phyloP scores from a whole-genome alignment of 2,113 vertebrate genomes.

The Macaca nemestrina region DNA sequence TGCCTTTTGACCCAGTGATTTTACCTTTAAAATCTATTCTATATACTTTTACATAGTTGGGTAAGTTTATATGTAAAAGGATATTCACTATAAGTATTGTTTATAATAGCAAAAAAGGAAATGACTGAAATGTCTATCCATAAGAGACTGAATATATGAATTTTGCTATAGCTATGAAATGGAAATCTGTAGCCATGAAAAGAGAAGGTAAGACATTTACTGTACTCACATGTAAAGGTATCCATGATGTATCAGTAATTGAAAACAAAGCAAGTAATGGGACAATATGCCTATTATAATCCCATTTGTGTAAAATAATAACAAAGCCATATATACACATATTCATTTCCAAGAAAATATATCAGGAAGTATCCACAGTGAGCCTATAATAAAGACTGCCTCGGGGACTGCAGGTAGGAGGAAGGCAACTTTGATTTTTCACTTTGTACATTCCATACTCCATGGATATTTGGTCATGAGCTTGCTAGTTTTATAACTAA shows the following conservation, averaged over 20 bases:
- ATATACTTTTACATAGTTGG: not conserved
- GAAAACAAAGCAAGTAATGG: not conserved
- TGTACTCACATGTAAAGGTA: not conserved
- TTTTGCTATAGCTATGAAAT: not conserved
- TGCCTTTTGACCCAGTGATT: slow-evolving; percentile 18
- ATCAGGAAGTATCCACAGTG: not conserved
- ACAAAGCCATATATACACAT: not conserved
- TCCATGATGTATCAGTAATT: not conserved
- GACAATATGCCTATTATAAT: not conserved
- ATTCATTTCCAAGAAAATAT: slow-evolving; percentile 10
- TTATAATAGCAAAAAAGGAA: slow-evolving; percentile 27
- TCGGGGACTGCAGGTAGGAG: not conserved
- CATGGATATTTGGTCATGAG: not conserved
- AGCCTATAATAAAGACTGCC: not conserved
- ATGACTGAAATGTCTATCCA: not conserved
- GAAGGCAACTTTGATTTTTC: not conserved
- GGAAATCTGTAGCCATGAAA: not conserved
- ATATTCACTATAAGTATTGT: not conserved
- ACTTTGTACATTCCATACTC: not conserved
- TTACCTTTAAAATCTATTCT: slow-evolving; percentile 32
- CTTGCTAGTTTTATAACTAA: slow-evolving; percentile 2
- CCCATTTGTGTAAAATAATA: not conserved
- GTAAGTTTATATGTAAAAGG: slow-evolving; percentile 37
- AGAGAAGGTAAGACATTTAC: not conserved
- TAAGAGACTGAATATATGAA: not conserved